These are phyloP conservation scores for Apostichopus parvimensis DNA, from an alignment of 35 echinoderm and acorn worm genomes.

Conservation along the genomic window DNA sequence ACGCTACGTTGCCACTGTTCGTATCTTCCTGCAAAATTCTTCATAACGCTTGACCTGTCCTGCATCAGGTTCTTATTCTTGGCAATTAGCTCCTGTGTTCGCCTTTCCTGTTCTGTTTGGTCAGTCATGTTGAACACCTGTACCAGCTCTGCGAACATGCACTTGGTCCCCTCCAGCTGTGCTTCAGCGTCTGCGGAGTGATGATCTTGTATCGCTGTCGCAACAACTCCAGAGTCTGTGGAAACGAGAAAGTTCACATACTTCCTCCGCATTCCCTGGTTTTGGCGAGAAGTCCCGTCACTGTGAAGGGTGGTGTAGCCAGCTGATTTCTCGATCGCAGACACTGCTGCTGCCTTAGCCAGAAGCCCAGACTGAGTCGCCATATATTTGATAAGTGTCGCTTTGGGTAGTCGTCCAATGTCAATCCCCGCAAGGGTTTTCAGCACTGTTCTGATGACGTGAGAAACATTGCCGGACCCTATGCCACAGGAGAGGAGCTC, in stretches of 20 bases:
- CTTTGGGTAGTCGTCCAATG: not conserved
- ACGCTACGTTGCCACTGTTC: not conserved
- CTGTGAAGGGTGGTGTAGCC: conserved; percentile 33
- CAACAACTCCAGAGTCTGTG: conserved; percentile 25
- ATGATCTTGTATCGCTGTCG: conserved; percentile 39
- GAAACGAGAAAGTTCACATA: conserved; percentile 34
- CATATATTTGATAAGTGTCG: conserved; percentile 49
- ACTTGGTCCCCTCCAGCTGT: not conserved
- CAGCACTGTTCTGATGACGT: not conserved
- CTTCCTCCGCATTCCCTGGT: conserved; percentile 45
- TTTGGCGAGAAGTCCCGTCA: conserved; percentile 48
- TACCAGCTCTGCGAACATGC: not conserved
- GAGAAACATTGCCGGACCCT: not conserved
- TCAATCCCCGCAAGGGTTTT: conserved; percentile 31
- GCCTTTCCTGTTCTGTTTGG: not conserved
- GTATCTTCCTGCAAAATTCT: conserved; percentile 36
- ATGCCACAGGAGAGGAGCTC: conserved; percentile 32
- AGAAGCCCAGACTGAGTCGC: conserved; percentile 25
- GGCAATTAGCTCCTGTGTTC: not conserved
- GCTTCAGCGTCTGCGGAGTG: conserved; percentile 17
- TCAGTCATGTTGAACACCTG: not conserved
- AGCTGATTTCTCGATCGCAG: conserved; percentile 21
- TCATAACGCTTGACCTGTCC: conserved; percentile 45
- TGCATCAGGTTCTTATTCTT: conserved; percentile 51
- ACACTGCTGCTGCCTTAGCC: conserved; percentile 22